A percentile compares a stretch with the other conserved stretches of the same genome.
Conservation (phyloP, 2,888 invertebrate genomes). For the Hesperia comma region DNA sequence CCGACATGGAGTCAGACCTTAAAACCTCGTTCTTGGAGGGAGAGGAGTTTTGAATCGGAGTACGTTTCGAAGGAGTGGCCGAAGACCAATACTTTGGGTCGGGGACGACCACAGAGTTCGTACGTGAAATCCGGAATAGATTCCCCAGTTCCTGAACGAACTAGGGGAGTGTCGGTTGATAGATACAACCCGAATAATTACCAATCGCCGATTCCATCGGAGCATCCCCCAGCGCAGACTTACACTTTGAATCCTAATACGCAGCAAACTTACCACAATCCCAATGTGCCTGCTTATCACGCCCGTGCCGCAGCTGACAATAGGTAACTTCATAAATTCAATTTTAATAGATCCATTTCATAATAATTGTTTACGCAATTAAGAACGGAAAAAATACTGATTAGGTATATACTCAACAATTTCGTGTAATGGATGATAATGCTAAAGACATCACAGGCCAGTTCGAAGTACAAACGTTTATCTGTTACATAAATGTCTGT, state of each 20-base stretch:
- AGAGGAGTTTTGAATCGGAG: constrained; percentile 77
- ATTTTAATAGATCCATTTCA: too few species aligned
- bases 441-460: too few species aligned
- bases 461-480: constrained; percentile 2
- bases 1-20: constrained; percentile 80
- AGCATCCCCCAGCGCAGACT: constrained; percentile 75
- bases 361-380: too few species aligned
- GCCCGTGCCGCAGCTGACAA: constrained; percentile 78
- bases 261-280: constrained; percentile 71
- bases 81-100: constrained; percentile 72
- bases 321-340: constrained; percentile 56
- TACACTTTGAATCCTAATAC: constrained; percentile 74
- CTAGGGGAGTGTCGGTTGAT: constrained; percentile 76
- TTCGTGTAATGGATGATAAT: too few species aligned
- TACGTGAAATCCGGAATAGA: constrained; percentile 59
- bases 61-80: constrained; percentile 73
- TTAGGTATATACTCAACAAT: too few species aligned
- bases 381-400: too few species aligned
- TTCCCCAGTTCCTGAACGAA: constrained; percentile 59
- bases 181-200: constrained; percentile 76
- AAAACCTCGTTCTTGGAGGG: constrained; percentile 73
- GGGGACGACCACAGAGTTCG: constrained; percentile 72
- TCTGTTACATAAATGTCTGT: neutral
- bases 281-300: constrained; percentile 78
- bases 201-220: constrained; percentile 66